A percentile compares a stretch with the other conserved stretches of the same genome.
These are phyloP conservation scores for Odontesthes bonariensis DNA, from an alignment of 2,113 vertebrate species.

Conservation along the genomic window DNA sequence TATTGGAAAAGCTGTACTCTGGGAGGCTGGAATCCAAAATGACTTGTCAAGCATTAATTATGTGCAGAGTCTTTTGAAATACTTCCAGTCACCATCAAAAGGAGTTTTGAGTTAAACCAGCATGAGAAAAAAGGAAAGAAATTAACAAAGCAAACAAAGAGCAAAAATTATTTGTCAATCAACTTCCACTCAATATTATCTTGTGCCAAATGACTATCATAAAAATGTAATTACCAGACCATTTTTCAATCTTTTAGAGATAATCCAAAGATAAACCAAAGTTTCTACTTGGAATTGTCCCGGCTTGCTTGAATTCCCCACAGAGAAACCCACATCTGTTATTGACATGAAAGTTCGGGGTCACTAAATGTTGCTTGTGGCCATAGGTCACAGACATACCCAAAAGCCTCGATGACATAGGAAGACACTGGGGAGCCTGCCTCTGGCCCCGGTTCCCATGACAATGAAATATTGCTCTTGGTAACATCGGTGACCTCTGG, in stretches of 20 bases:
- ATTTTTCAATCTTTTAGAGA: background rate
- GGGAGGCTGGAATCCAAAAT: too few species aligned
- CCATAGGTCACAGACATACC: slow-evolving; percentile 84
- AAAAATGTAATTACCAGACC: slow-evolving; percentile 3
- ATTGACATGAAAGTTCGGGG: slow-evolving; percentile 62
- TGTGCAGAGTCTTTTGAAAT: slow-evolving; percentile 13
- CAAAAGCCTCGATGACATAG: slow-evolving; percentile 97
- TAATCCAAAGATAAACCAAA: background rate
- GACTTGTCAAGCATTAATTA: background rate
- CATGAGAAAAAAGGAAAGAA: background rate
- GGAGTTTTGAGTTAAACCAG: slow-evolving; percentile 15
- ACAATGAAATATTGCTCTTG: slow-evolving; percentile 95
- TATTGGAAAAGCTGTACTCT: background rate
- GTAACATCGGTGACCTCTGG: slow-evolving; percentile 95
- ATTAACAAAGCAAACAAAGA: background rate
- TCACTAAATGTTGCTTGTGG: slow-evolving; percentile 63
- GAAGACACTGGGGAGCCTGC: slow-evolving; percentile 88
- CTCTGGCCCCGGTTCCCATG: slow-evolving; percentile 91
- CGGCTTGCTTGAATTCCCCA: slow-evolving; percentile 34
- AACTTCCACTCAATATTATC: slow-evolving; percentile 8
- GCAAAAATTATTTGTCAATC: background rate
- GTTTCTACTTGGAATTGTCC: slow-evolving; percentile 11
- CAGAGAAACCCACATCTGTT: slow-evolving; percentile 68
- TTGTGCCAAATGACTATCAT: slow-evolving; percentile 11
- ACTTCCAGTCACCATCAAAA: slow-evolving; percentile 18